phyloP scores from a whole-genome alignment of 2,888 invertebrate species.

The Gortyna flavago region DNA sequence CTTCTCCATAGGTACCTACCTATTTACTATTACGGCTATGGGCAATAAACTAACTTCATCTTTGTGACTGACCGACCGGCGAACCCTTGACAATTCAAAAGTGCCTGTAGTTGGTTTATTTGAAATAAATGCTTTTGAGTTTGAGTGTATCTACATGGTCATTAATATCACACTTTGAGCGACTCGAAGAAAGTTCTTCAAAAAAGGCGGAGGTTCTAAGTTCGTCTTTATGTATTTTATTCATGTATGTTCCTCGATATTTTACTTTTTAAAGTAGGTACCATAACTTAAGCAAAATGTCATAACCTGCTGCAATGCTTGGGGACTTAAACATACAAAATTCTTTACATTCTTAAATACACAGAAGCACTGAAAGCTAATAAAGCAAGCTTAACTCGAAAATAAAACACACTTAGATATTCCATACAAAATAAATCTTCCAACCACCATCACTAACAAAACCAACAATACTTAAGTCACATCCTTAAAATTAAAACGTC shows the following conservation, averaged over 20 bases:
- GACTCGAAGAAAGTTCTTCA: background rate
- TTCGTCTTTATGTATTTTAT: background rate
- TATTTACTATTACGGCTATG: background rate
- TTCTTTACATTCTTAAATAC: background rate
- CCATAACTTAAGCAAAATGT: background rate
- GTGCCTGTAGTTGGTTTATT: background rate
- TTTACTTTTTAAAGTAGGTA: slow-evolving; percentile 1
- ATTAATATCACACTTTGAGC: background rate
- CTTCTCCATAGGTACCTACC: background rate
- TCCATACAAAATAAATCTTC: slow-evolving; percentile 6
- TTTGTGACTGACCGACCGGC: background rate
- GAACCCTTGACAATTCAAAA: background rate
- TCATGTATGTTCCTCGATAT: background rate
- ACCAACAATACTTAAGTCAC: slow-evolving; percentile 29
- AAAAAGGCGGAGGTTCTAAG: too few species aligned
- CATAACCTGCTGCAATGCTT: background rate
- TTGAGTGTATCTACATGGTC: background rate
- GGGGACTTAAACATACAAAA: background rate
- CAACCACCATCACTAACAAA: slow-evolving; percentile 10
- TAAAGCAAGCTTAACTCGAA: background rate
- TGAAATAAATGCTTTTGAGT: background rate
- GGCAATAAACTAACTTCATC: background rate
- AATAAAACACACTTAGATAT: background rate
- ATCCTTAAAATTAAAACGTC: slow-evolving; percentile 52
- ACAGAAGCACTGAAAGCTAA: slow-evolving; percentile 9